Base-by-base conservation (phyloP, 2,797 vertebrate species). In the Arctocebus calabarensis region DNA sequence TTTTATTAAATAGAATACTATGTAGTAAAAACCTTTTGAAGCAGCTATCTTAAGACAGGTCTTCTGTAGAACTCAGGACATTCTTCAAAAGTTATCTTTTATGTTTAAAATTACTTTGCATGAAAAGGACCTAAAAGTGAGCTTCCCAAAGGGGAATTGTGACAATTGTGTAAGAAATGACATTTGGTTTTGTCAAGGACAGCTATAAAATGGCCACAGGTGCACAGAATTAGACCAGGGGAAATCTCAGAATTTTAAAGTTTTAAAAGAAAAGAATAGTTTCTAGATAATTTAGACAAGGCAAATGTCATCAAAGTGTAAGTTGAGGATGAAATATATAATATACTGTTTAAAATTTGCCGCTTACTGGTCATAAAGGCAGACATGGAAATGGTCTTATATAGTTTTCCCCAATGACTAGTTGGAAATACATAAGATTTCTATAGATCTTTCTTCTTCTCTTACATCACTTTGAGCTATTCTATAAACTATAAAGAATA, bases 271-370 rank as follows among this genome's bases (percentile, higher is more conserved):
- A 96, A 52, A 88, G 94, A 95, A 92, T 94, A 82, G 52, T 70
- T 94, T 91, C 57, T 68, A 84, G 88, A 90, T 25, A 45, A 93
- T 71, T 93, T 90, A 74, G 48, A 97, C 82, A 74, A 89, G 73
- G 43, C 84, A 92, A 66, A 85, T 96, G 83, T 92, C 95, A 95
- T 83, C 86, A 79, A 95, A 96, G 95, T 86, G 94, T 84, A 88
- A 90, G 79, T 85, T 64, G 83, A 34, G 70, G 64, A 93, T 92
- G 84, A 95, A 95, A 95, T 92, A 96, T 78, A 88, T 57, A 83
- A 25, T 88, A 91, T 73, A 68, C 68, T 94, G 85, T 70, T 91
- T 88, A 90, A 96, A 94, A 94, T 92, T 96, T 92, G 94, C 74
- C 62, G 90, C 92, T 84, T 88, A 85, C 62, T 95, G 43, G 70